Conservation (phyloP, 2,888 invertebrate genomes). For the Sisyra terminalis region DNA sequence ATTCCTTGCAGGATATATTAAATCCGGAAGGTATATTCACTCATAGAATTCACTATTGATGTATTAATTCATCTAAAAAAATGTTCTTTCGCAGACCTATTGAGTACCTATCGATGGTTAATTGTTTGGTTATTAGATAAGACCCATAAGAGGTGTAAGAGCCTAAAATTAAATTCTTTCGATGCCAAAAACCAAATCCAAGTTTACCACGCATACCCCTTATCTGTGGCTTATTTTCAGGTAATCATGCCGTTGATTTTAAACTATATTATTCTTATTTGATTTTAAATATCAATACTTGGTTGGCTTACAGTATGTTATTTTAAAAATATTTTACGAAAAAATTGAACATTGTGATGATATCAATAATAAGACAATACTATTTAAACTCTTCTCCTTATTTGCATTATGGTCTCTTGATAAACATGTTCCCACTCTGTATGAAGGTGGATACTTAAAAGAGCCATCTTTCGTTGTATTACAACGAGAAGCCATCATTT, state of each 20-base stretch:
- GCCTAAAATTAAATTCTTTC: constrained; percentile 42
- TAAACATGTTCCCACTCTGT: constrained; percentile 58
- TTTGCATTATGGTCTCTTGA: constrained; percentile 56
- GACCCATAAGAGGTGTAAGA: constrained; percentile 43
- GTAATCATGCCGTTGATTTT: too few relatives aligned
- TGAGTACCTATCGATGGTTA: constrained; percentile 64
- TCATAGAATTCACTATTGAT: too few relatives aligned
- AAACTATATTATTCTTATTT: too few relatives aligned
- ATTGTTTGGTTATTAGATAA: constrained; percentile 55
- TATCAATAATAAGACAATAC: constrained; percentile 30
- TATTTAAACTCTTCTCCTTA: constrained; percentile 42
- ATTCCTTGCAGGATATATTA: constrained; percentile 30
- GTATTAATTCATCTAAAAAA: too few relatives aligned
- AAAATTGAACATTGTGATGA: constrained; percentile 29
- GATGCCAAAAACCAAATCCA: constrained; percentile 72
- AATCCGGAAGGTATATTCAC: constrained; percentile 32
- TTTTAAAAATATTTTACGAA: constrained; percentile 33
- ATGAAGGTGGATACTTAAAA: constrained; percentile 44
- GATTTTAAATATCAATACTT: too few relatives aligned
- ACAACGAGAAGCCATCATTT: constrained; percentile 50
- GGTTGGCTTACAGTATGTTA: constrained; percentile 32
- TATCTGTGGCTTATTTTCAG: constrained; percentile 71
- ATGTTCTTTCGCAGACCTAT: constrained; percentile 34
- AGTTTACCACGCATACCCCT: constrained; percentile 59
- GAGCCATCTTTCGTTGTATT: constrained; percentile 35